phyloP scores from a whole-genome alignment of 2,797 vertebrate species.

The Coracias cyanogaster region DNA sequence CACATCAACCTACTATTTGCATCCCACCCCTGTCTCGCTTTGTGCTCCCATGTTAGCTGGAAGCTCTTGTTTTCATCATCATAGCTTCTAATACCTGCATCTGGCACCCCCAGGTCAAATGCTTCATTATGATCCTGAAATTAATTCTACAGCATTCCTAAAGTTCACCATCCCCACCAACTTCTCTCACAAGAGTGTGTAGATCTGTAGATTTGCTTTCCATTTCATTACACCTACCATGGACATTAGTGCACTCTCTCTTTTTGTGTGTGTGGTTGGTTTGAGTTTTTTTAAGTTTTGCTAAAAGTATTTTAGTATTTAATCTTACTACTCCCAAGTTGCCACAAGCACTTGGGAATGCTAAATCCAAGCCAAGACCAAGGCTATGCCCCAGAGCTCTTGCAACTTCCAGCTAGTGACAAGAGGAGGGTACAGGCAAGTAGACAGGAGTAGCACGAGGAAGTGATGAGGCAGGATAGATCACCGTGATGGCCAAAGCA shows the following conservation, averaged over 20 bases:
- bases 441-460: neutral
- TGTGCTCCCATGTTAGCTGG: neutral
- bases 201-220: neutral
- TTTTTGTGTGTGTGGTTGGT: too few relatives aligned
- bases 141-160: neutral
- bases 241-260: fast-evolving
- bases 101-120: neutral
- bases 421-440: neutral
- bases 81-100: neutral
- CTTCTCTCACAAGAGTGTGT: neutral
- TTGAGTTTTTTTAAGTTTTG: neutral
- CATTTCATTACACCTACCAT: neutral
- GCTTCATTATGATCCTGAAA: neutral
- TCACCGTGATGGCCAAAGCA: neutral
- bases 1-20: neutral
- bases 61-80: neutral
- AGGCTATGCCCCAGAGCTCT: neutral
- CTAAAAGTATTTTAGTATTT: neutral
- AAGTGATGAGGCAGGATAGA: neutral
- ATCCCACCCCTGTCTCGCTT: neutral
- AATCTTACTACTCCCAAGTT: neutral
- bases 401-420: neutral
- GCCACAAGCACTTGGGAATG: neutral
- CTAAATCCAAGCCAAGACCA: neutral
- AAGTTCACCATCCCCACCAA: neutral